Evolutionary conservation across 2,113 vertebrate species (phyloP), one percentile per base, ranked within the genome.

Genomic region (Chunga burmeisteri): DNA sequence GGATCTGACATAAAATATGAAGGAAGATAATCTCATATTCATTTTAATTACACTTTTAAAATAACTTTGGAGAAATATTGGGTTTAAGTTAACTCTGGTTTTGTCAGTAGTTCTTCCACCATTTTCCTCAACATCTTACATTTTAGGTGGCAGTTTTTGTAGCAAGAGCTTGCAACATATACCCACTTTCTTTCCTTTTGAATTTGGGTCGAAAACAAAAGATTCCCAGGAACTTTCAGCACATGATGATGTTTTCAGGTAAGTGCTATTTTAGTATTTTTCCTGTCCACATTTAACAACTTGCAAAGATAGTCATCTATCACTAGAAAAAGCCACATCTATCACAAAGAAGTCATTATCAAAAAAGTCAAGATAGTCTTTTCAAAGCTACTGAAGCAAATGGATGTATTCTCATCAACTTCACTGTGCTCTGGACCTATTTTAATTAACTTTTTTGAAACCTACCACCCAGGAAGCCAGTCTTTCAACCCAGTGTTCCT

Each of bases 191-290:
- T 77, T 98, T 99, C 83, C 96, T 99, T 93, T 96, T 99, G 70
- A 99, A 99, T 94, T 95, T 99, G 94, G 98, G 98, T 86, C 97
- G 98, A 44, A 98, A 97, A 59, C 98, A 97, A 86, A 99, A 98
- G 97, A 98, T 99, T 87, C 97, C 98, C 25, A 42, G 92, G 95
- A 98, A 97, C 63, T 98, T 98, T 50, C 98, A 99, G 79, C 98
- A 99, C 95, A 99, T 99, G 98, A 98, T 99, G 98, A 98, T 98
- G 98, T 98, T 99, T 95, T 98, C 99, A 98, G 99, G 98, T 99
- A 98, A n/a, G 96, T 92, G 4, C 19, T 52, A 34, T 52, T 94
- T 65, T 44, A 9, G 8, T 42, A 30, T 42, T 85, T 89, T 59
- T 85, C 34, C 61, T 84, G 34, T 59, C 46, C 30, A 32, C 8